Evolutionary conservation across 2,113 vertebrate species (phyloP).

Genomic region (Chitala chitala): DNA sequence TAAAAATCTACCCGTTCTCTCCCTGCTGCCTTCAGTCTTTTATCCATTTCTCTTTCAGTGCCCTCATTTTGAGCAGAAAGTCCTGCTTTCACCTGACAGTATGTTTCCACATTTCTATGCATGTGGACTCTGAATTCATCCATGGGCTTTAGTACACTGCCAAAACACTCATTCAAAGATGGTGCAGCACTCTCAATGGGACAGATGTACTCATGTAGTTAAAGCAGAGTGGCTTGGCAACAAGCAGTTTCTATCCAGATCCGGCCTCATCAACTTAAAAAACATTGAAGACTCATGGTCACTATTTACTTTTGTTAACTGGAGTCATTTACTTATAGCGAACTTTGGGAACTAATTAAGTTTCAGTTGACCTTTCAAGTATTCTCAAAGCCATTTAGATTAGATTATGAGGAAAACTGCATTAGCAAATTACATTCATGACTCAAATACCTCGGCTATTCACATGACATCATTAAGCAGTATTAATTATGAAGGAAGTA

Average conservation of each 20-base stretch:
- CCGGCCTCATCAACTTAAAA: constrained; percentile 13
- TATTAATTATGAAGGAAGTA: constrained; percentile 46
- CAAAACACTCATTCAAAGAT: neutral
- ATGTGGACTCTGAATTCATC: too few species aligned
- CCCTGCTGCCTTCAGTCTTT: too few species aligned
- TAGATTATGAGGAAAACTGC: constrained; percentile 67
- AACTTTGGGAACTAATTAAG: constrained; percentile 58
- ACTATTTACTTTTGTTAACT: constrained; percentile 52
- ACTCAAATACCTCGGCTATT: constrained; percentile 62
- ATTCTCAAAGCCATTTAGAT: constrained; percentile 62
- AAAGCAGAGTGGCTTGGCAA: constrained; percentile 17
- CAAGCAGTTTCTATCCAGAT: constrained; percentile 1
- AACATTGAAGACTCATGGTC: constrained; percentile 35
- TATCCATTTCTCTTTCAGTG: too few species aligned
- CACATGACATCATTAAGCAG: constrained; percentile 68
- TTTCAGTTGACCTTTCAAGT: constrained; percentile 64
- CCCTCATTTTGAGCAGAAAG: too few species aligned
- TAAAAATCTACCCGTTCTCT: too few species aligned
- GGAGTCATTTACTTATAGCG: constrained; percentile 42
- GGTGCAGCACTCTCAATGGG: neutral
- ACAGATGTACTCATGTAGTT: constrained; percentile 30
- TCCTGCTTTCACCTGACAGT: too few species aligned
- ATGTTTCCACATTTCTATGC: too few species aligned
- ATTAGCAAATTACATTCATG: constrained; percentile 68
- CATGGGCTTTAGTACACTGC: too few species aligned